Conservation (phyloP, 1,140 invertebrate species). For the Drosophila aff. region DNA sequence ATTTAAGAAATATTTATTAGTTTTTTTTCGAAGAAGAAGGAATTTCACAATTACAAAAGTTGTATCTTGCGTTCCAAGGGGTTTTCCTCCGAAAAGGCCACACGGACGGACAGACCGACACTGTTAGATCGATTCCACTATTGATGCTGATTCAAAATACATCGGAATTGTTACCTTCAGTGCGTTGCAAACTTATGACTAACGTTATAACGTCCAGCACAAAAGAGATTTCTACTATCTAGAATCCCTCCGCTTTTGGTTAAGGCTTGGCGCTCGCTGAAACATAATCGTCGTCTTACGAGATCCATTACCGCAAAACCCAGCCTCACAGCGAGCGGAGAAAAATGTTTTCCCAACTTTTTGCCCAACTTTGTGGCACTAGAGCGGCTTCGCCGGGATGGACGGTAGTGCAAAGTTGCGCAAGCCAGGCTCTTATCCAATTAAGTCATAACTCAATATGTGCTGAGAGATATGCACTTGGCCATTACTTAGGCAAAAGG, state of each 20-base stretch:
- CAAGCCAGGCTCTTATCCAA: conserved; percentile 76
- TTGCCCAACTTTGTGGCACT: conserved; percentile 21
- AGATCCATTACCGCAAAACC: conserved; percentile 25
- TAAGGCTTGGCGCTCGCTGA: background rate
- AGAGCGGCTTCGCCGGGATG: background rate
- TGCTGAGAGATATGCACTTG: conserved; percentile 79
- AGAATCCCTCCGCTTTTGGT: background rate
- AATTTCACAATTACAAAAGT: too few relatives aligned
- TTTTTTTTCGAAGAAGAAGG: too few relatives aligned
- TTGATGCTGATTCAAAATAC: too few relatives aligned
- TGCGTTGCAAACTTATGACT: background rate
- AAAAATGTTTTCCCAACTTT: conserved; percentile 39
- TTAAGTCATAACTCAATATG: conserved; percentile 83
- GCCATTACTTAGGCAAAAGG: conserved; percentile 77
- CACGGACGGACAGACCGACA: too few relatives aligned
- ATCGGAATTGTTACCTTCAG: too few relatives aligned
- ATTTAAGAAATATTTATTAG: too few relatives aligned
- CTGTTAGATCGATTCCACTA: too few relatives aligned
- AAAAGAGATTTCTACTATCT: background rate
- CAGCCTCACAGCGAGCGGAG: background rate
- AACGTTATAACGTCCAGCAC: background rate
- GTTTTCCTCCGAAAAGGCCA: too few relatives aligned
- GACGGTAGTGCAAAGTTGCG: conserved; percentile 26
- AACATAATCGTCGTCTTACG: conserved; percentile 19
- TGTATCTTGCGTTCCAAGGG: too few relatives aligned